A percentile compares a stretch with the other conserved stretches of the same genome.
Evolutionary conservation across 2,888 invertebrate species (phyloP).

Genomic region (Osedax frankpressi): DNA sequence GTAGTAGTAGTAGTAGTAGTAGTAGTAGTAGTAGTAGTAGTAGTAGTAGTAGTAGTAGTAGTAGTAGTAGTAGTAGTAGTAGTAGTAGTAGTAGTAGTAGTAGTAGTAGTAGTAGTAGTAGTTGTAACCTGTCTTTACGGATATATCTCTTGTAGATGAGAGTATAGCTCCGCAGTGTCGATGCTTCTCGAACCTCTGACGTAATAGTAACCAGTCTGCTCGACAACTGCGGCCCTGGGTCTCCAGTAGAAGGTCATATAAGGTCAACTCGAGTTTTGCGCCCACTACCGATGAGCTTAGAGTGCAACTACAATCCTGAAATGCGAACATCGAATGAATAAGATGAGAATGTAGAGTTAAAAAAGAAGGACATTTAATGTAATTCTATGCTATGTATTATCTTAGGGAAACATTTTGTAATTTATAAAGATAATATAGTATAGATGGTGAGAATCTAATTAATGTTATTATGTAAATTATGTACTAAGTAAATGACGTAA

Average conservation of each 20-base stretch:
- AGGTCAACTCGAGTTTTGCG: slow-evolving; percentile 20
- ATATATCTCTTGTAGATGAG: slow-evolving; percentile 20
- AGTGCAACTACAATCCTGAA: not conserved
- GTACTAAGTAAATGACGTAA: too few species aligned
- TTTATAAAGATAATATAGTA: too few species aligned
- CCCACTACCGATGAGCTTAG: not conserved
- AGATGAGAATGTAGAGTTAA: too few species aligned
- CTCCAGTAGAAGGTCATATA: slow-evolving; percentile 28
- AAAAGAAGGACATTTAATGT: not conserved
- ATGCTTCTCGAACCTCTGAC: slow-evolving; percentile 26
- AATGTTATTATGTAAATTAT: too few species aligned
- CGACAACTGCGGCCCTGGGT: slow-evolving; percentile 26
- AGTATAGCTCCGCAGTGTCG: slow-evolving; percentile 29
- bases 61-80: too few species aligned
- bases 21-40: too few species aligned
- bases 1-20: too few species aligned
- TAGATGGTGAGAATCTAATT: too few species aligned
- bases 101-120: too few species aligned
- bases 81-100: too few species aligned
- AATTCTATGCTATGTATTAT: not conserved
- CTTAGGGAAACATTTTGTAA: not conserved
- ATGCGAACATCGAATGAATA: too few species aligned
- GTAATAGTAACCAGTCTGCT: slow-evolving; percentile 28
- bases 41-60: too few species aligned
- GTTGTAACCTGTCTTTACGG: not conserved